Conservation (phyloP, 2,888 invertebrate species). For the Sialis lutaria region DNA sequence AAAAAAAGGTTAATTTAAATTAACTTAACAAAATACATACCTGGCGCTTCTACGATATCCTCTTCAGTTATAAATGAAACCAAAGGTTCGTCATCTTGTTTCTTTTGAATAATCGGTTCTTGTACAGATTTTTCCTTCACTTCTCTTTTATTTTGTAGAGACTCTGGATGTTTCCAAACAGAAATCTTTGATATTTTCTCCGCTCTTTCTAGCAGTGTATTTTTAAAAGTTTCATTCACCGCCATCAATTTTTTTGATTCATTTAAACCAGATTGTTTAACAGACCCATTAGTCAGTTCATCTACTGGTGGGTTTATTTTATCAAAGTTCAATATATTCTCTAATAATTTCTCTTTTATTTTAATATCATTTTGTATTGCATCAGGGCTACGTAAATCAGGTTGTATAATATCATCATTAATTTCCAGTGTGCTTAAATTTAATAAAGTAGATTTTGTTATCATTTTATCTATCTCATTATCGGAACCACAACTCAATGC, state of each 20-base stretch:
- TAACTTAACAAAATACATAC: no score
- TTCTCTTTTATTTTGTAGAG: no score
- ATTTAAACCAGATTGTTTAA: slow-evolving; percentile 3
- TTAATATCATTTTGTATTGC: slow-evolving; percentile 53
- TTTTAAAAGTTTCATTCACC: slow-evolving; percentile 3
- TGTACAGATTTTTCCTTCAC: background rate
- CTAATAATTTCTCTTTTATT: slow-evolving; percentile 54
- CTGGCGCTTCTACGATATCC: background rate
- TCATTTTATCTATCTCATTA: slow-evolving; percentile 13
- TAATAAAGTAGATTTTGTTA: slow-evolving; percentile 26
- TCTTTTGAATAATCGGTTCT: background rate
- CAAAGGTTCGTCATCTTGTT: background rate
- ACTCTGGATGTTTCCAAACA: slow-evolving; percentile 6
- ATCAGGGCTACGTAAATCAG: slow-evolving; percentile 40
- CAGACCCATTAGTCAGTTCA: slow-evolving; percentile 6
- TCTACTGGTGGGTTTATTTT: slow-evolving; percentile 16
- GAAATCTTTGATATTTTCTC: slow-evolving; percentile 6
- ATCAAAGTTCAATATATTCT: slow-evolving; percentile 46
- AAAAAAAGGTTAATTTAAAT: no score
- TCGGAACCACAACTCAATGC: slow-evolving; percentile 16
- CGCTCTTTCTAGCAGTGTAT: background rate
- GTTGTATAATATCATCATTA: slow-evolving; percentile 20
- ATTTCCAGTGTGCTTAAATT: slow-evolving; percentile 25
- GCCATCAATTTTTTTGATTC: slow-evolving; percentile 1
- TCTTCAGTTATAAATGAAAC: background rate